Conservation (phyloP, 1,140 invertebrate genomes). For the Drosophila miranda region DNA sequence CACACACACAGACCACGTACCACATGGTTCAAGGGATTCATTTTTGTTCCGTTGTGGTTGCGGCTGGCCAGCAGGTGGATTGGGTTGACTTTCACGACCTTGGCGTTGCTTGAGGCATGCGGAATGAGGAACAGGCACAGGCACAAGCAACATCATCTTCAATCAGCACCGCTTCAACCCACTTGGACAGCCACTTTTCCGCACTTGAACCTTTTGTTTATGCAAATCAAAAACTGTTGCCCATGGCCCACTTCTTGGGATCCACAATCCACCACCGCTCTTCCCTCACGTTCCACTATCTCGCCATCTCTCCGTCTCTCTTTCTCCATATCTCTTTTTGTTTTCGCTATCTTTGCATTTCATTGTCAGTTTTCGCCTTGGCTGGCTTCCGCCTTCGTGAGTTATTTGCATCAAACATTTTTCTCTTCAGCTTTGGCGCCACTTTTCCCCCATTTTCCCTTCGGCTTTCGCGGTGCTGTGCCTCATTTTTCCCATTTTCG, state of each 20-base stretch:
- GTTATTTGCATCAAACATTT: constrained; percentile 49
- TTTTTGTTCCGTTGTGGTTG: constrained; percentile 37
- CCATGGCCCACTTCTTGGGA: constrained; percentile 63
- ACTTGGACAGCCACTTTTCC: constrained; percentile 68
- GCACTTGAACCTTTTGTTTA: constrained; percentile 78
- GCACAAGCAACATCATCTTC: constrained; percentile 43
- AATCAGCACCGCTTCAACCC: constrained; percentile 54
- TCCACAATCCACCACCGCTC: not conserved
- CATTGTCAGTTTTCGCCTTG: constrained; percentile 58
- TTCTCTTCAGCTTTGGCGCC: constrained; percentile 32
- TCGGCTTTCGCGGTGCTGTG: not conserved
- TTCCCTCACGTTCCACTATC: not conserved
- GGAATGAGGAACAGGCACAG: too few relatives aligned
- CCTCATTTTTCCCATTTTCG: constrained; percentile 14
- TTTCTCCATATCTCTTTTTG: constrained; percentile 32
- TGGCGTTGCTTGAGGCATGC: not conserved
- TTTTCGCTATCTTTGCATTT: constrained; percentile 34
- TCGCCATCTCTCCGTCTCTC: constrained; percentile 8
- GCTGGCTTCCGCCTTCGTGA: constrained; percentile 59
- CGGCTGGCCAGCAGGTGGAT: constrained; percentile 23
- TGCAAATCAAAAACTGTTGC: constrained; percentile 78
- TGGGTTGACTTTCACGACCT: constrained; percentile 12
- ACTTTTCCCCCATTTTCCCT: not conserved
- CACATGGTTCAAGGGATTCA: constrained; percentile 49
- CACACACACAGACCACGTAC: not conserved